Percentiles rank a stretch among this genome's conserved stretches.
Conservation (phyloP, 64 coral and sea anemone genomes). For the Anthopleura sola region DNA sequence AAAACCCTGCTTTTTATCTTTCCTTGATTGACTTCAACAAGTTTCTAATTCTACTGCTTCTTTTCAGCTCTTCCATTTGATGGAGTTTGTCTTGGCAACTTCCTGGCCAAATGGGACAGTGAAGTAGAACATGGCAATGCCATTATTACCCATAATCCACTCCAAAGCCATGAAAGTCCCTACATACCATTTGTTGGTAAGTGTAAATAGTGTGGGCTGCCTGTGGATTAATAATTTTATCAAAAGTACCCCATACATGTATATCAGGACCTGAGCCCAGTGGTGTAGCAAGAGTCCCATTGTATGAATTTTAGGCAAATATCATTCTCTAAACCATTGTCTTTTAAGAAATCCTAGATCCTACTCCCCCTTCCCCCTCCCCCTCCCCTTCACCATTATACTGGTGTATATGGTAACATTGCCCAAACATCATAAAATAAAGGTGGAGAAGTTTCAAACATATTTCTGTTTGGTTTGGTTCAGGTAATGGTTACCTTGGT, state of each 20-base stretch:
- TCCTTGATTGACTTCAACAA: too few species aligned
- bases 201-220: background rate
- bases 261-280: background rate
- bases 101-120: constrained; percentile 73
- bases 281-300: too few species aligned
- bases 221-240: background rate
- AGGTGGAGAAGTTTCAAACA: too few species aligned
- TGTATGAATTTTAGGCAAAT: too few species aligned
- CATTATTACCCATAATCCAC: constrained; percentile 68
- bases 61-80: constrained; percentile 55
- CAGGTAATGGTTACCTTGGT: constrained; percentile 85
- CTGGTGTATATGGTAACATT: too few species aligned
- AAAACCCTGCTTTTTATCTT: too few species aligned
- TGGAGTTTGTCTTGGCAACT: constrained; percentile 77
- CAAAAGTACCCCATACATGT: background rate
- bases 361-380: too few species aligned
- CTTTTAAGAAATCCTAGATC: too few species aligned
- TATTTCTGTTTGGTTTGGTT: background rate
- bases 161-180: constrained; percentile 66
- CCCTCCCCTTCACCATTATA: too few species aligned
- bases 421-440: too few species aligned
- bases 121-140: constrained; percentile 66
- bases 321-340: too few species aligned
- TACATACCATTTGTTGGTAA: constrained; percentile 83
- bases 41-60: background rate